phyloP scores from a whole-genome alignment of 2,797 vertebrate genomes.

The Enteromius unitaeniatus region DNA sequence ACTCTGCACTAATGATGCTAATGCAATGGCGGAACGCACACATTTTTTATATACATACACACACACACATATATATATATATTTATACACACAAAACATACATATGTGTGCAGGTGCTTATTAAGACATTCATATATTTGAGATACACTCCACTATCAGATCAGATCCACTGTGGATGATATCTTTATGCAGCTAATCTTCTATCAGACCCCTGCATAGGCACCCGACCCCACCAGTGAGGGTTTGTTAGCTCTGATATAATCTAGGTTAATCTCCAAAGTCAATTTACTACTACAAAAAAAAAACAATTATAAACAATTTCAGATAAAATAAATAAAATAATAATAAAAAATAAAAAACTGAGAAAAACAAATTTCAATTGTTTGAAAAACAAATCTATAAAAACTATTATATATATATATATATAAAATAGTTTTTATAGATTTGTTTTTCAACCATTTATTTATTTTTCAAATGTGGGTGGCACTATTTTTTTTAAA shows the following conservation, averaged over 20 bases:
- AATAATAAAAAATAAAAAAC: too few species aligned
- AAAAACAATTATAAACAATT: neutral
- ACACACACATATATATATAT: too few species aligned
- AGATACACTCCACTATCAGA: neutral
- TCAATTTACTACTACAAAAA: neutral
- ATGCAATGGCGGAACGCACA: neutral
- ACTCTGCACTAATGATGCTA: conserved; percentile 7
- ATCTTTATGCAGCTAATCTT: conserved; percentile 1
- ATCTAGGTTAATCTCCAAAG: neutral
- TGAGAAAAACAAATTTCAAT: too few species aligned
- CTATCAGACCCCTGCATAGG: neutral
- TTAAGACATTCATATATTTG: neutral
- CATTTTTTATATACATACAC: neutral
- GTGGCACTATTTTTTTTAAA: neutral
- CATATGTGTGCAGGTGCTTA: neutral
- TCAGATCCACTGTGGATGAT: conserved; percentile 5
- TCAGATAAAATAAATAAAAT: neutral
- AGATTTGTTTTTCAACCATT: neutral
- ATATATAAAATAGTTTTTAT: too few species aligned
- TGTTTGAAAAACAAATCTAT: too few species aligned
- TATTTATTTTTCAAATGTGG: neutral
- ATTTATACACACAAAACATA: neutral
- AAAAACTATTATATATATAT: too few species aligned
- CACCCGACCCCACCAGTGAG: neutral
- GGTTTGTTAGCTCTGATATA: neutral